phyloP scores from a whole-genome alignment of 2,888 invertebrate genomes.

The Drosophila aldrichi region DNA sequence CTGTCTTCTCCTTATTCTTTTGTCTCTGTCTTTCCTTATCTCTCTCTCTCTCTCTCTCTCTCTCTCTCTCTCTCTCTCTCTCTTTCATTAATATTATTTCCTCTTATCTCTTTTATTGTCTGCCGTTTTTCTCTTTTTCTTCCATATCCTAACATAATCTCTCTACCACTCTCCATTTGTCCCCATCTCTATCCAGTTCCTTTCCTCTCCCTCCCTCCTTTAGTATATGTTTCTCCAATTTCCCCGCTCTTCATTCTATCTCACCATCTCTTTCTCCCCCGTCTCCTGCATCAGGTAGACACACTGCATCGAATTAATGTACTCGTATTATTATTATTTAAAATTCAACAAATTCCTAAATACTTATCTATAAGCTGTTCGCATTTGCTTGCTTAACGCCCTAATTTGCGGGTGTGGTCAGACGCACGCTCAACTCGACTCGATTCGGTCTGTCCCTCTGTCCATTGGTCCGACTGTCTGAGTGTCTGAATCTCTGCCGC shows the following conservation, averaged over 20 bases:
- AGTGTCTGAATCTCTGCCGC: not conserved
- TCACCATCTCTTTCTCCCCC: not conserved
- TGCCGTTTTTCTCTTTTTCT: not conserved
- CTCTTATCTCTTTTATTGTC: not conserved
- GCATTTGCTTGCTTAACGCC: constrained; percentile 18
- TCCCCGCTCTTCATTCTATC: not conserved
- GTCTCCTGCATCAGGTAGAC: not conserved
- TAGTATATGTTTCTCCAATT: not conserved
- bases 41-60: not conserved
- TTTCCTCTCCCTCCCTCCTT: too few relatives aligned
- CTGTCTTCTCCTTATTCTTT: too few relatives aligned
- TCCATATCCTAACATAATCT: not conserved
- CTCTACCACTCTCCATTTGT: too few relatives aligned
- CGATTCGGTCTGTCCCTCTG: not conserved
- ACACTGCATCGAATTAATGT: not conserved
- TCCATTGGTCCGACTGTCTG: not conserved
- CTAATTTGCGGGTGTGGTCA: constrained; percentile 41
- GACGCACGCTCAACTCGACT: constrained; percentile 1
- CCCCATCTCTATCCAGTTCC: not conserved
- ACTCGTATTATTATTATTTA: not conserved
- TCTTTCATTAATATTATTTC: not conserved
- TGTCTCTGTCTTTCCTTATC: too few relatives aligned
- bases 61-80: not conserved
- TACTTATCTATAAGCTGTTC: constrained; percentile 27
- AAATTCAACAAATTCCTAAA: constrained; percentile 3